Evolutionary conservation across 2,113 vertebrate species (phyloP).

Genomic region (Mesitornis unicolor): DNA sequence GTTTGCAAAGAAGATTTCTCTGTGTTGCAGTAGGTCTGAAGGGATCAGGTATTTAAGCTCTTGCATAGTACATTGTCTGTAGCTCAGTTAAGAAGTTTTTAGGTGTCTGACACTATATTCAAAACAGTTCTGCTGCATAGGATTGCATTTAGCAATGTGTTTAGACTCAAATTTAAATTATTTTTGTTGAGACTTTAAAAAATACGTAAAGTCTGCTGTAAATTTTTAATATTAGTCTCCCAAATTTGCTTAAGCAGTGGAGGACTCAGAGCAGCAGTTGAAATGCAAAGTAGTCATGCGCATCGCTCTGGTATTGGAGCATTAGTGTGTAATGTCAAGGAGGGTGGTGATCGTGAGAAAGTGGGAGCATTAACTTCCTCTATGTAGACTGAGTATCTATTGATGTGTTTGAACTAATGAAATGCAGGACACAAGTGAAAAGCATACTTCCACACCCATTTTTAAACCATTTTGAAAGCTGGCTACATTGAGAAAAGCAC

Average conservation of each 20-base stretch:
- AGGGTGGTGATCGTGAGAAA: neutral
- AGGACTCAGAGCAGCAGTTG: fast-evolving
- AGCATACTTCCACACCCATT: neutral
- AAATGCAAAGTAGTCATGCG: fast-evolving
- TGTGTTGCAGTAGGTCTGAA: neutral
- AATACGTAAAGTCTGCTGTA: neutral
- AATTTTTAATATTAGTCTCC: neutral
- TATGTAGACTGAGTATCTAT: neutral
- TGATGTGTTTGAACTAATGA: neutral
- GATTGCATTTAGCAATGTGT: neutral
- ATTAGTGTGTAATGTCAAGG: neutral
- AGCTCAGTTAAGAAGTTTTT: neutral
- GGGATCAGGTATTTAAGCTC: neutral
- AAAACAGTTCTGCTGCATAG: neutral
- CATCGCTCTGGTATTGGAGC: neutral
- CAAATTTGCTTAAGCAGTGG: neutral
- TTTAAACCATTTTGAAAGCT: neutral
- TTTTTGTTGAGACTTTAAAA: neutral
- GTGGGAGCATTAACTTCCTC: neutral
- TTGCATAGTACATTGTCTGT: neutral
- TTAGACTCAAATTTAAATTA: neutral
- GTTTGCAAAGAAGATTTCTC: neutral
- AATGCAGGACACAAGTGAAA: neutral
- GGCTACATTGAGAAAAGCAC: neutral
- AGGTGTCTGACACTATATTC: neutral